phyloP scores from a whole-genome alignment of 2,888 invertebrate genomes.

The Encarsia formosa region DNA sequence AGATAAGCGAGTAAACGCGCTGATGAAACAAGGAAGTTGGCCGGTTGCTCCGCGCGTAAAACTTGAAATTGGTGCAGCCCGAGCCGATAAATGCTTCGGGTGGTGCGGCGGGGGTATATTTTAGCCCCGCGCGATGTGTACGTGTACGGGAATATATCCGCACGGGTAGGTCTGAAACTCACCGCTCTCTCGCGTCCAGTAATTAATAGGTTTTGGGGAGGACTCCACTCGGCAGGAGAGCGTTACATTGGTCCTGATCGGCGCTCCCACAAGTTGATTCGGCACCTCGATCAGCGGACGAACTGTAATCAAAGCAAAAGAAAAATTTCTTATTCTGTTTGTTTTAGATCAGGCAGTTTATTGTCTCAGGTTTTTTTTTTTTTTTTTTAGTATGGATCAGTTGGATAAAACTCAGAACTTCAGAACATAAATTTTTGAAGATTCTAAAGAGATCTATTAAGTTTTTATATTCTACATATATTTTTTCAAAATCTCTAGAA shows the following conservation, averaged over 20 bases:
- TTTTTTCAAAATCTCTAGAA: no score
- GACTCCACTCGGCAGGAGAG: conserved; percentile 85
- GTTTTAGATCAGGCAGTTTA: background rate
- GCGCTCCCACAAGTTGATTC: conserved; percentile 87
- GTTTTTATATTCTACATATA: no score
- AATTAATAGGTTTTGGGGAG: conserved; percentile 90
- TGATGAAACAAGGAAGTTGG: conserved; percentile 18
- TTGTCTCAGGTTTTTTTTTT: background rate
- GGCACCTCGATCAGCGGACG: conserved; percentile 90
- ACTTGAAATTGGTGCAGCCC: conserved; percentile 17
- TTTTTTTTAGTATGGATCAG: background rate
- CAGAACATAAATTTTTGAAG: no score
- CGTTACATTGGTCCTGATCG: conserved; percentile 79
- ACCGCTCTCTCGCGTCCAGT: conserved; percentile 90
- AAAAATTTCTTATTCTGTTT: background rate
- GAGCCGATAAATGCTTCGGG: background rate
- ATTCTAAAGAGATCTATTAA: no score
- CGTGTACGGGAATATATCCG: background rate
- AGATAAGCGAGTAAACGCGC: conserved; percentile 17
- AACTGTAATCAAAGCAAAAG: conserved; percentile 56
- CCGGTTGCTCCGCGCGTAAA: conserved; percentile 9
- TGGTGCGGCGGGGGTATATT: background rate
- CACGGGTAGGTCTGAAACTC: conserved; percentile 29
- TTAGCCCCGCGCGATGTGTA: background rate
- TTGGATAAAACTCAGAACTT: background rate